Evolutionary conservation across 2,113 vertebrate genomes (phyloP), one percentile per base, ranked within the genome.

Genomic region (Boulengeromyrus knoepffleri): DNA sequence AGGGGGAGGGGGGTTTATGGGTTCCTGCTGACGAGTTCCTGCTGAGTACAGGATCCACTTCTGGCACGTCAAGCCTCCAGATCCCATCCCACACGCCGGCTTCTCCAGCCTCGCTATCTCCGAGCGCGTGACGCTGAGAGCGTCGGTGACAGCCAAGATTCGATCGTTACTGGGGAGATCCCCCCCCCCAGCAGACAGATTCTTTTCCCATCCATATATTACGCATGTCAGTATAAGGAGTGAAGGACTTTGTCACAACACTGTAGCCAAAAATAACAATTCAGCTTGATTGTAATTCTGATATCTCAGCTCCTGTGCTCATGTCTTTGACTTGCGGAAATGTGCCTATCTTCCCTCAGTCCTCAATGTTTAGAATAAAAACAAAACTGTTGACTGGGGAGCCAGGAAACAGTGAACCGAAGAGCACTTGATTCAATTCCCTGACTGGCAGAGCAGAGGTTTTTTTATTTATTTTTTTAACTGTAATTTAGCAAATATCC

Each of bases 151-250:
- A 89, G 74, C 74, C 45, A 74, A 84, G 74, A 89, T 45, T 27
- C 31, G 74, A 83, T 24, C 70, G 19, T 74, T 89, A 83, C 88
- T n/a, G 36, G 27, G 31, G 46, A 56, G 88, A 83, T 84, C 74
- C 36, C 46, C n/a, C 66, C 49, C 47, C 50, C 8, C 36, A 24
- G 88, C 74, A 89, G 36, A 77, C 62, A 80, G n/a, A 80, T 46
- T 19, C 88, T 47, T 56, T 89, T 42, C 7, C 74, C 74, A 83
- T 89, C 70, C 49, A 84, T 77, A 89, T 83, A 89, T 50, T 89
- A 77, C 47, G n/a, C 88, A 21, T 39, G 8, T 36, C 74, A 83
- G 49, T 24, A 56, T 53, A 80, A 83, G 21, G 47, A 83, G 74
- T 53, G n/a, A 89, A 52, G 42, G 88, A 36, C 88, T 21, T 83